Percentiles rank a stretch among this genome's conserved stretches.
Evolutionary conservation across 1,140 invertebrate genomes (phyloP).

Genomic region (Drosophila ananassae): DNA sequence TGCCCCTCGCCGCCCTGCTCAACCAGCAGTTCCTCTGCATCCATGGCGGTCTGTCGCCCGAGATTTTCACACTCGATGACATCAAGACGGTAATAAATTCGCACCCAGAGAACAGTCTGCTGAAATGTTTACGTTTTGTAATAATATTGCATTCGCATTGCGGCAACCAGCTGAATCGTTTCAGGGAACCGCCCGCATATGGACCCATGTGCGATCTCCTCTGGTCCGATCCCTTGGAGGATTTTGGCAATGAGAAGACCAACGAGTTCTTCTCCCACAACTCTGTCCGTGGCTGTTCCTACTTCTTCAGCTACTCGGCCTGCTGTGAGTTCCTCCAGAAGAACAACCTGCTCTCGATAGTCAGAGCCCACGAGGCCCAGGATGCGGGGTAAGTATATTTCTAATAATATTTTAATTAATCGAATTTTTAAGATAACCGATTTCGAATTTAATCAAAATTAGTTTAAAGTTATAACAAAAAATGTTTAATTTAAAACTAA

Average conservation of each 20-base stretch:
- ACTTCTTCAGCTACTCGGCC: constrained; percentile 92
- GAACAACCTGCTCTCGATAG: constrained; percentile 99
- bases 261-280: constrained; percentile 99
- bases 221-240: constrained; percentile 99
- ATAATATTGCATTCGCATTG: constrained; percentile 15
- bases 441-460: no score
- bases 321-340: constrained; percentile 97
- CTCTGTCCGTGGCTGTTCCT: constrained; percentile 99
- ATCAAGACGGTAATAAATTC: constrained; percentile 90
- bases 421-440: no score
- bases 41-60: constrained; percentile 99
- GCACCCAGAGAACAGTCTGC: constrained; percentile 37
- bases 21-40: constrained; percentile 99
- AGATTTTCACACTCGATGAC: constrained; percentile 99
- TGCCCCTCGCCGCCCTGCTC: constrained; percentile 99
- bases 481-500: no score
- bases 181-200: constrained; percentile 99
- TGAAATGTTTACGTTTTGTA: constrained; percentile 67
- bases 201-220: constrained; percentile 99
- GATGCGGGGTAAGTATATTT: constrained; percentile 96
- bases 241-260: constrained; percentile 99
- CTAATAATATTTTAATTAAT: no score
- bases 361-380: constrained; percentile 99
- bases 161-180: constrained; percentile 95
- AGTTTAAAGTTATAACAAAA: no score